Evolutionary conservation across 1,140 invertebrate genomes (phyloP).

Genomic region (Cotesia chilonis): DNA sequence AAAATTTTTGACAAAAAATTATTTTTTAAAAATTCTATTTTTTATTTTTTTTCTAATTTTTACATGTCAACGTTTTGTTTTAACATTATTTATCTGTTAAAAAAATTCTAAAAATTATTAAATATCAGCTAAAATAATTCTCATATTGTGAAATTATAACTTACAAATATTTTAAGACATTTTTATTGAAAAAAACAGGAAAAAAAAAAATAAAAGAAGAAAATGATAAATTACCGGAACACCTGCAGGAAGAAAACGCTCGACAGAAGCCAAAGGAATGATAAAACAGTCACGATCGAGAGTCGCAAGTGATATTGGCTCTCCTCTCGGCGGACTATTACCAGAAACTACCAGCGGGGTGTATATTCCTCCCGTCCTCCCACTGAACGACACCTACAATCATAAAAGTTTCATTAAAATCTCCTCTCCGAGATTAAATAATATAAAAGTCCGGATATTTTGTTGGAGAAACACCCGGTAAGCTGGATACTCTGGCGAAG

Average conservation of each 20-base stretch:
- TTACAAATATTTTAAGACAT: too few species aligned
- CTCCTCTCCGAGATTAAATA: slow-evolving; percentile 22
- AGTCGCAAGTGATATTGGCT: slow-evolving; percentile 78
- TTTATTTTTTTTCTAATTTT: too few species aligned
- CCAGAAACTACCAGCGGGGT: slow-evolving; percentile 61
- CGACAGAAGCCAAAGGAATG: slow-evolving; percentile 84
- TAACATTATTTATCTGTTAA: too few species aligned
- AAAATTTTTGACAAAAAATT: too few species aligned
- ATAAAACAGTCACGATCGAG: slow-evolving; percentile 88
- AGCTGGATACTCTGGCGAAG: neutral
- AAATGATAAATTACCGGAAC: slow-evolving; percentile 71
- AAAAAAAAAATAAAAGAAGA: neutral
- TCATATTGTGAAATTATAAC: too few species aligned
- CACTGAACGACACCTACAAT: slow-evolving; percentile 58
- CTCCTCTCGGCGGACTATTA: slow-evolving; percentile 66
- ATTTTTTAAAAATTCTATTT: too few species aligned
- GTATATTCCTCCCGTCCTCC: slow-evolving; percentile 55
- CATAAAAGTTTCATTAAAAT: neutral
- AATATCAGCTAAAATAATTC: too few species aligned
- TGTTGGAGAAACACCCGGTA: too few species aligned
- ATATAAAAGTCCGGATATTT: neutral
- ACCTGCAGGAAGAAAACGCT: slow-evolving; percentile 85
- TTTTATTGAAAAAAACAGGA: neutral
- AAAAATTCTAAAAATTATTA: too few species aligned
- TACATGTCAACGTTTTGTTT: too few species aligned